Conservation (phyloP, 1,140 invertebrate species). For the Cephus cinctus region DNA sequence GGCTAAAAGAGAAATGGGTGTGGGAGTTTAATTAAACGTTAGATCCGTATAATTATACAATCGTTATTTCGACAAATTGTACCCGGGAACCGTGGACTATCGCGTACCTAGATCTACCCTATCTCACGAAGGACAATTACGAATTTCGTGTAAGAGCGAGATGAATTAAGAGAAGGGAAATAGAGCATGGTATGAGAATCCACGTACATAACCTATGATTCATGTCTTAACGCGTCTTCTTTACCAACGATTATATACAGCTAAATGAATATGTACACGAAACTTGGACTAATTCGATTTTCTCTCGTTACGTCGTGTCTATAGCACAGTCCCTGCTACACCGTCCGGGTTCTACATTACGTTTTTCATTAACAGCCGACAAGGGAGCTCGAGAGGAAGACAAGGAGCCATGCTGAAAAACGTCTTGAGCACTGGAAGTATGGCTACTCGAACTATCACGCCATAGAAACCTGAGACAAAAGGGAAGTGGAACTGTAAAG, state of each 20-base stretch:
- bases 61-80: slow-evolving; percentile 38
- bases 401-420: no score
- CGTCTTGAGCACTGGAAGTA: no score
- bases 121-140: slow-evolving; percentile 27
- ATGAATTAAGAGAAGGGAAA: slow-evolving; percentile 3
- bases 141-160: not conserved
- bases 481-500: no score
- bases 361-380: no score
- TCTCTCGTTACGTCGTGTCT: slow-evolving; percentile 21
- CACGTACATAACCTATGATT: slow-evolving; percentile 44
- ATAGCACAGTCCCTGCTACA: no score
- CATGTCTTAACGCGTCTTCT: slow-evolving; percentile 46
- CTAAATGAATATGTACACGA: slow-evolving; percentile 53
- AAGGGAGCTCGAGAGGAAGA: no score
- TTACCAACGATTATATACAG: slow-evolving; percentile 33
- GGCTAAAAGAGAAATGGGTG: no score
- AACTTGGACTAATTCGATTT: slow-evolving; percentile 49
- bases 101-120: slow-evolving; percentile 39
- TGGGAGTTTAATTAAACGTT: no score
- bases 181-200: slow-evolving; percentile 12
- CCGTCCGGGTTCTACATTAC: no score
- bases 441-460: no score
- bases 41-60: slow-evolving; percentile 41
- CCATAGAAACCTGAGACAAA: no score
- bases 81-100: slow-evolving; percentile 27